Conservation (phyloP, 2,888 invertebrate species). For the Eristalis tenax region DNA sequence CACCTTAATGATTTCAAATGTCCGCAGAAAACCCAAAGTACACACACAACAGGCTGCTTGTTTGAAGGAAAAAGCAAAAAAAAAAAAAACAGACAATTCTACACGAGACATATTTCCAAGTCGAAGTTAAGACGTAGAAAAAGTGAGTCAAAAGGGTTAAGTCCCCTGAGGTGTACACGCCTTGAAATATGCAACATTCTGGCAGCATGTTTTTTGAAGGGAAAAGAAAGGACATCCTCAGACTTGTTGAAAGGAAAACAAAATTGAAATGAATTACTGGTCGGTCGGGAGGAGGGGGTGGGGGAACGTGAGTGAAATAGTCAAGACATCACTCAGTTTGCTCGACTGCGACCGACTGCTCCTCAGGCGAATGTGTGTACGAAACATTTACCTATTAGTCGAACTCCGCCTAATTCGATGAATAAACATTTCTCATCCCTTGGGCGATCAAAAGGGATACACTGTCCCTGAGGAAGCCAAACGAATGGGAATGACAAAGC, state of each 20-base stretch:
- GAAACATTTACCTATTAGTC: slow-evolving; percentile 37
- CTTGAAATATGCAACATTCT: slow-evolving; percentile 44
- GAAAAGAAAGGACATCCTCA: background rate
- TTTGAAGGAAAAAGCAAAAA: slow-evolving; percentile 14
- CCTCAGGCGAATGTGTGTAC: slow-evolving; percentile 15
- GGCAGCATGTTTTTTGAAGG: slow-evolving; percentile 35
- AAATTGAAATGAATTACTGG: slow-evolving; percentile 64
- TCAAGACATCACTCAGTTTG: slow-evolving; percentile 3
- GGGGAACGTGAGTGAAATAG: background rate
- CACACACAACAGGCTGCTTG: slow-evolving; percentile 27
- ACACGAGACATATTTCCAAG: slow-evolving; percentile 39
- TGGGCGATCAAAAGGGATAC: slow-evolving; percentile 35
- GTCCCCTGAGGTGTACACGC: slow-evolving; percentile 44
- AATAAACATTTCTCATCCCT: slow-evolving; percentile 44
- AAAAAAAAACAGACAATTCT: slow-evolving; percentile 6
- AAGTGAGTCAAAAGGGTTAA: slow-evolving; percentile 48
- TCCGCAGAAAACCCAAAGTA: slow-evolving; percentile 38
- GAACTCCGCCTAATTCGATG: slow-evolving; percentile 41
- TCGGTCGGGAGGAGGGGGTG: background rate
- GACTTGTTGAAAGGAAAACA: slow-evolving; percentile 12
- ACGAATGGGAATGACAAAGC: slow-evolving; percentile 51
- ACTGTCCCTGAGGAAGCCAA: slow-evolving; percentile 33
- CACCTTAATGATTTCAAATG: slow-evolving; percentile 47
- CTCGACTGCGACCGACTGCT: slow-evolving; percentile 13
- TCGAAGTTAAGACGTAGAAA: slow-evolving; percentile 28